These are phyloP conservation scores for Stenchaetothrips biformis DNA, from an alignment of 2,888 invertebrate genomes.

Conservation along the genomic window DNA sequence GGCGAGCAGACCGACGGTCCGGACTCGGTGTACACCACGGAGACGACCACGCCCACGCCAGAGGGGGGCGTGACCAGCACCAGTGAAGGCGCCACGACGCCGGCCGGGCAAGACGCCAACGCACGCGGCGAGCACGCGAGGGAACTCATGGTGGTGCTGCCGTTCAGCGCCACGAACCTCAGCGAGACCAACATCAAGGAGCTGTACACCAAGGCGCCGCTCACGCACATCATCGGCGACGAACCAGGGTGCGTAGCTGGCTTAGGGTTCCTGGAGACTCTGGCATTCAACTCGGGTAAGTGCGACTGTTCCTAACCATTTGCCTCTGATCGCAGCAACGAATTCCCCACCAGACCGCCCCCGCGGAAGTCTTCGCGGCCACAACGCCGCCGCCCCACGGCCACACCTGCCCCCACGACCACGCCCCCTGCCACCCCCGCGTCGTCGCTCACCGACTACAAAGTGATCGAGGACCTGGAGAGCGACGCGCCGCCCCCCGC, in stretches of 20 bases:
- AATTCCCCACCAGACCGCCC: not conserved
- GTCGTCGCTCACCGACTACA: conserved; percentile 6
- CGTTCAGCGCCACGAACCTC: conserved; percentile 56
- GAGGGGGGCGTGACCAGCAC: not conserved
- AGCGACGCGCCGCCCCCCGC: conserved; percentile 7
- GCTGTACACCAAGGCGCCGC: conserved; percentile 61
- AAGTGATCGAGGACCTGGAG: conserved; percentile 7
- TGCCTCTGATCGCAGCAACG: not conserved
- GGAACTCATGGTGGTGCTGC: conserved; percentile 62
- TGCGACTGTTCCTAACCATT: not conserved
- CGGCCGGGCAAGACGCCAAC: conserved; percentile 36
- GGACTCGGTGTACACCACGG: not conserved
- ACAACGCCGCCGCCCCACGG: conserved; percentile 10
- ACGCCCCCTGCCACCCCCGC: conserved; percentile 29
- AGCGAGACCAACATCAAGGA: conserved; percentile 54
- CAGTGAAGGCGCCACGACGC: conserved; percentile 29
- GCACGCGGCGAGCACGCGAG: conserved; percentile 47
- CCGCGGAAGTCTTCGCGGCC: not conserved
- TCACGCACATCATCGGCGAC: conserved; percentile 41
- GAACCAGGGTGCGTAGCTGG: not conserved
- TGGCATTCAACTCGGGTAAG: not conserved
- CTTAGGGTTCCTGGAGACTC: not conserved
- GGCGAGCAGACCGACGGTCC: not conserved
- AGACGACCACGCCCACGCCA: not conserved
- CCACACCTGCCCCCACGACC: conserved; percentile 30